Evolutionary conservation across 2,797 vertebrate species (phyloP).

Genomic region (Aphelocoma californica): DNA sequence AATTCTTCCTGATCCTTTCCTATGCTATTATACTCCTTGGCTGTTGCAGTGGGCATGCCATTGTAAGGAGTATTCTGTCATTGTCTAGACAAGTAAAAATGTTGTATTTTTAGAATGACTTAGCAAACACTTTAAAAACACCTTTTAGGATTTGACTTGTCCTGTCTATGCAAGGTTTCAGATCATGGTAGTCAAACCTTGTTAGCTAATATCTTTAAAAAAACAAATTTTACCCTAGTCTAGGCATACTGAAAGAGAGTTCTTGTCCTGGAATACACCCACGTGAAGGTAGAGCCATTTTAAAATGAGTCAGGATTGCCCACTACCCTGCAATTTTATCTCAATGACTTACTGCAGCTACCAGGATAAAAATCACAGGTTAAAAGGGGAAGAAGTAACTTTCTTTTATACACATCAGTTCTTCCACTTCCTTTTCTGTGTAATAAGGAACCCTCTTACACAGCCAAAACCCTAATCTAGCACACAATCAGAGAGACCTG

Average conservation of each 20-base stretch:
- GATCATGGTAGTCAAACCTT: neutral
- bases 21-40: neutral
- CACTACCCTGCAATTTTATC: neutral
- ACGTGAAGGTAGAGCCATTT: neutral
- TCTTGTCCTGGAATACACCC: neutral
- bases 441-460: neutral
- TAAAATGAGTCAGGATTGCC: neutral
- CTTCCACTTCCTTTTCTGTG: conserved; percentile 47
- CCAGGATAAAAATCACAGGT: neutral
- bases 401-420: conserved; percentile 32
- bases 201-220: neutral
- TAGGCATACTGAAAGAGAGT: neutral
- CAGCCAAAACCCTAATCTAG: neutral
- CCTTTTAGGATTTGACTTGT: neutral
- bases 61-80: neutral
- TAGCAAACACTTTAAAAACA: neutral
- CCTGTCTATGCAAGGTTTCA: neutral
- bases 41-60: neutral
- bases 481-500: neutral
- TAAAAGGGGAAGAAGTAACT: conserved; percentile 41
- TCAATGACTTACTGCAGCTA: neutral
- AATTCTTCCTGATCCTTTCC: neutral
- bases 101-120: neutral
- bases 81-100: conserved; percentile 7
- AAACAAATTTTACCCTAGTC: neutral